Base-by-base conservation (phyloP, 2,888 invertebrate species). In the Galerucella calmariensis region DNA sequence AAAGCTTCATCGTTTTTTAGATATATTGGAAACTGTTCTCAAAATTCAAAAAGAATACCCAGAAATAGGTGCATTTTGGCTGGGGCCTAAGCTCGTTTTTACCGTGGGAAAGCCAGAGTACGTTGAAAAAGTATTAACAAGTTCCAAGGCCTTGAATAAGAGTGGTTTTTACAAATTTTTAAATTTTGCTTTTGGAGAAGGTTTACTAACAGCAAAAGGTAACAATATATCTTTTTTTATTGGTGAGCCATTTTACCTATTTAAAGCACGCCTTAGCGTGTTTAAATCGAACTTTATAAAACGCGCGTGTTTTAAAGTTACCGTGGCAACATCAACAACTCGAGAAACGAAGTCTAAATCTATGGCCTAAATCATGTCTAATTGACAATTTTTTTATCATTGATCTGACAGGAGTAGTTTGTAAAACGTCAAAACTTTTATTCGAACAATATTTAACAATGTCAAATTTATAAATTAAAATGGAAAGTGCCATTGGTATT, bases 101-200 rank as follows among this genome's bases (percentile, higher is more conserved):
- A 8, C n/a, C 5, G 48, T 73, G 2, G 4, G 20, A 10, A 59
- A 70, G 27, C 75, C 75, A 1, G 73, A 69, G 58, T 46, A 75
- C 27, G 41, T 75, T 3, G 73, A 73, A 71, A 75, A 75, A 67
- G 48, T 75, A 27, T 44, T 75, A 44, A 75, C 65, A 5, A 72
- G 48, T 62, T 20, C 69, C 10, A 73, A 67, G 44, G 67, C 67
- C 0, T 41, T 75, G 12, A 48, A 75, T n/a, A 75, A 75, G 46
- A 70, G 67, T 62, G 12, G 61, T 56, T n/a, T 70, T 24, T 73
- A 73, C 41, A 62, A 59, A 11, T 67, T 62, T n/a, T 2, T 75
- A 4, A 4, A 44, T 12, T 11, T n/a, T 2, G 56, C 58, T 16
- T 2, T 73, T 16, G 73, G 73, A 5, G 53, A 59, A 14, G 73